A percentile compares a stretch with the other conserved stretches of the same genome.
Conservation (phyloP, 1,140 invertebrate species). For the Pseudomyrmex concolor region DNA sequence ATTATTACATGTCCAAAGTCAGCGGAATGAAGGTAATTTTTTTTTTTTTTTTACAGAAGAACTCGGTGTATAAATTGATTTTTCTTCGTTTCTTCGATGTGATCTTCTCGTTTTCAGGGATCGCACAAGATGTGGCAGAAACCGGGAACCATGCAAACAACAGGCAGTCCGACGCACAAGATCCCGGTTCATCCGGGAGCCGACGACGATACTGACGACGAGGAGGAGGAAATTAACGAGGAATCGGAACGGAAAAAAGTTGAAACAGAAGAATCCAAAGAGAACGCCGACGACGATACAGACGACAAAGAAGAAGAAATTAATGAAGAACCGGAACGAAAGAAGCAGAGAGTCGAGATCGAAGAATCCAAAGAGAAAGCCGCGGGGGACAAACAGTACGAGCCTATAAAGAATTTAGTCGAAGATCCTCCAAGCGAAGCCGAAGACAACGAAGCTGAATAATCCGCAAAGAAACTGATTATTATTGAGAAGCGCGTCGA, state of each 20-base stretch:
- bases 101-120: conserved; percentile 76
- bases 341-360: conserved; percentile 80
- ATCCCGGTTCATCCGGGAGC: conserved; percentile 87
- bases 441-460: conserved; percentile 39
- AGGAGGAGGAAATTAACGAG: conserved; percentile 73
- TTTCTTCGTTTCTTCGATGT: conserved; percentile 33
- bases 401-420: conserved; percentile 79
- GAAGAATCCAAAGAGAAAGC: conserved; percentile 38
- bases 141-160: conserved; percentile 81
- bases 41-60: neutral
- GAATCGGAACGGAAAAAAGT: conserved; percentile 75
- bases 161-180: conserved; percentile 76
- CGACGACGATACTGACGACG: conserved; percentile 85
- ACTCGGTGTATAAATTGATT: conserved; percentile 21
- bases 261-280: conserved; percentile 82
- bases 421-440: conserved; percentile 70
- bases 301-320: conserved; percentile 83
- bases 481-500: neutral
- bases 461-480: neutral
- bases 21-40: conserved; percentile 87
- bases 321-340: conserved; percentile 58
- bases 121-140: conserved; percentile 84
- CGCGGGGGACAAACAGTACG: conserved; percentile 35
- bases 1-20: conserved; percentile 93
- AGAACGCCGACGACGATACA: conserved; percentile 74